These are phyloP conservation scores for Selenia dentaria DNA, from an alignment of 2,888 invertebrate genomes.

Conservation along the genomic window DNA sequence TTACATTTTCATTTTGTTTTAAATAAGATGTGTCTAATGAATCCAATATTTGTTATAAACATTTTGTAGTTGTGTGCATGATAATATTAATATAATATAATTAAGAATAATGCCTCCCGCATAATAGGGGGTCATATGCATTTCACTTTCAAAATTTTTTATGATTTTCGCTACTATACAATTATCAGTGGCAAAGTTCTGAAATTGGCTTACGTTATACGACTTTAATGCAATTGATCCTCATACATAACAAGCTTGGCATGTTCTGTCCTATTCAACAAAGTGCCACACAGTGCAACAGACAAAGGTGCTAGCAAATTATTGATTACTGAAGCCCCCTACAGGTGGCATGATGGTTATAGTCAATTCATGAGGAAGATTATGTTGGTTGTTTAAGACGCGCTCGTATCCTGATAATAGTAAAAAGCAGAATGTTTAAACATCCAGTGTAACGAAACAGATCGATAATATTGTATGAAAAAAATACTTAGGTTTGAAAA, in stretches of 20 bases:
- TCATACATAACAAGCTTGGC: constrained; percentile 39
- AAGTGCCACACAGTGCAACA: constrained; percentile 62
- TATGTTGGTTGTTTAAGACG: too few species aligned
- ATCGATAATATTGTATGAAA: too few species aligned
- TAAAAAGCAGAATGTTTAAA: too few species aligned
- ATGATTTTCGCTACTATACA: too few species aligned
- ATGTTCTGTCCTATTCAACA: constrained; percentile 49
- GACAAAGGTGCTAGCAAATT: constrained; percentile 57
- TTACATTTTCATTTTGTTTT: not conserved
- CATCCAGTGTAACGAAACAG: too few species aligned
- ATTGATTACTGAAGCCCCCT: too few species aligned
- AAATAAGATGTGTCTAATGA: constrained; percentile 11
- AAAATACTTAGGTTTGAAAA: too few species aligned
- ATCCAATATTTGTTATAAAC: not conserved
- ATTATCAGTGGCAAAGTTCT: too few species aligned
- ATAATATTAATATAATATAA: constrained; percentile 1
- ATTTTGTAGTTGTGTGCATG: constrained; percentile 9
- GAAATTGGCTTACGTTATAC: constrained; percentile 16
- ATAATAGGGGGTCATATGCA: constrained; percentile 22
- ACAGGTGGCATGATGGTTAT: too few species aligned
- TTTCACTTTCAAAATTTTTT: not conserved
- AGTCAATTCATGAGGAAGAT: too few species aligned
- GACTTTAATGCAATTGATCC: constrained; percentile 47
- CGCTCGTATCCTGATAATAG: too few species aligned
- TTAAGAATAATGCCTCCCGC: not conserved